Percentiles rank a stretch among this genome's conserved stretches.
Evolutionary conservation across 2,113 vertebrate genomes (phyloP).

Genomic region (Heterotilapia buettikoferi): DNA sequence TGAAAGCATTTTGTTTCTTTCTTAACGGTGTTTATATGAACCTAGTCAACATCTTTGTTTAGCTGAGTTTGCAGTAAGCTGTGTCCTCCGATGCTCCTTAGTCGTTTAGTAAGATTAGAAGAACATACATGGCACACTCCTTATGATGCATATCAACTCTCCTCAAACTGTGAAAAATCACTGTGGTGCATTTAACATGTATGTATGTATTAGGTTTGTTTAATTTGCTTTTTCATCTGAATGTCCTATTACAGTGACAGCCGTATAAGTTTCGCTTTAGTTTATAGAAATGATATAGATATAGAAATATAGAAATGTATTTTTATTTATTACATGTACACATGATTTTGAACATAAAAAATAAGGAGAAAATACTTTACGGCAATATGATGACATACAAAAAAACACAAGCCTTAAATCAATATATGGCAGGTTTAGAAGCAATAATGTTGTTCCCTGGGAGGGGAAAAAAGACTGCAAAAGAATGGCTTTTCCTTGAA

Average conservation of each 20-base stretch:
- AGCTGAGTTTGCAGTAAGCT: not conserved
- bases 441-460: constrained; percentile 34
- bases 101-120: not conserved
- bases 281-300: not conserved
- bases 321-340: not conserved
- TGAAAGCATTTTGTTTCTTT: not conserved
- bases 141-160: not conserved
- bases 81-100: too few species aligned
- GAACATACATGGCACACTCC: not conserved
- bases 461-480: not conserved
- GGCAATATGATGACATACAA: not conserved
- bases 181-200: not conserved
- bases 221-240: not conserved
- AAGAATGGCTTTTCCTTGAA: constrained; percentile 6
- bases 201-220: not conserved
- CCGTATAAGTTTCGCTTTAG: not conserved
- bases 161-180: not conserved
- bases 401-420: constrained; percentile 49
- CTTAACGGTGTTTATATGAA: not conserved
- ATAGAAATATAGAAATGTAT: not conserved
- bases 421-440: constrained; percentile 46
- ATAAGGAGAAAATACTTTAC: not conserved
- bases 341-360: not conserved
- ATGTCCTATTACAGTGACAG: not conserved
- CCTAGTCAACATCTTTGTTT: not conserved